These are phyloP conservation scores for Papilio elwesi DNA, from an alignment of 2,888 invertebrate genomes.

Conservation along the genomic window DNA sequence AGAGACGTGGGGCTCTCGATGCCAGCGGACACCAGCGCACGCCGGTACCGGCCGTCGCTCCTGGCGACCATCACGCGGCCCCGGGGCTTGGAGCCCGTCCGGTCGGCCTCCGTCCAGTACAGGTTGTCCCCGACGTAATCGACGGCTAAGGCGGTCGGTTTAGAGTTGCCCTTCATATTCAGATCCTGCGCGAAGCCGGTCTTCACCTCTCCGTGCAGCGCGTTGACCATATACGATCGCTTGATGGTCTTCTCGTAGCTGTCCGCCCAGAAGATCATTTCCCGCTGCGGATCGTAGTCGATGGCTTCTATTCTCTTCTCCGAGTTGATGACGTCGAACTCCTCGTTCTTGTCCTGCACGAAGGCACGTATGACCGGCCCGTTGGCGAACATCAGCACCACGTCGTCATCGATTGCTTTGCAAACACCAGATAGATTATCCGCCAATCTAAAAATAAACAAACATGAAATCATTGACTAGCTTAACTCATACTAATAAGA, in stretches of 20 bases:
- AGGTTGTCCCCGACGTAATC: conserved; percentile 97
- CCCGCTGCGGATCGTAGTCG: conserved; percentile 92
- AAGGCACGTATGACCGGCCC: conserved; percentile 94
- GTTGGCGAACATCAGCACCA: conserved; percentile 90
- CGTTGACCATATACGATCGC: conserved; percentile 94
- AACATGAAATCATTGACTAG: background rate
- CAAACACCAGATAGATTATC: conserved; percentile 93
- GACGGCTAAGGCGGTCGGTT: conserved; percentile 94
- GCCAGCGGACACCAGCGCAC: conserved; percentile 90
- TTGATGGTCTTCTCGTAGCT: conserved; percentile 95
- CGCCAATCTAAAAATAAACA: conserved; percentile 78
- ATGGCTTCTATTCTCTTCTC: conserved; percentile 96
- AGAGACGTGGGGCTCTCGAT: conserved; percentile 95
- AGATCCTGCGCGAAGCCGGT: conserved; percentile 94
- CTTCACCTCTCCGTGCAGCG: conserved; percentile 89
- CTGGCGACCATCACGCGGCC: conserved; percentile 94
- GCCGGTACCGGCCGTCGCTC: conserved; percentile 94
- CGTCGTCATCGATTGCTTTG: conserved; percentile 87
- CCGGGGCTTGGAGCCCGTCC: conserved; percentile 88
- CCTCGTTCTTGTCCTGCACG: conserved; percentile 86
- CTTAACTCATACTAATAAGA: no score
- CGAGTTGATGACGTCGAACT: conserved; percentile 90
- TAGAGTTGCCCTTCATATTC: conserved; percentile 91
- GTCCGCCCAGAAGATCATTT: conserved; percentile 98
- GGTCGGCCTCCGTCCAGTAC: conserved; percentile 96